A percentile compares a stretch with the other conserved stretches of the same genome.
These are phyloP conservation scores for Pantherophis alleghaniensis DNA, from an alignment of 2,797 vertebrate genomes.

Conservation along the genomic window DNA sequence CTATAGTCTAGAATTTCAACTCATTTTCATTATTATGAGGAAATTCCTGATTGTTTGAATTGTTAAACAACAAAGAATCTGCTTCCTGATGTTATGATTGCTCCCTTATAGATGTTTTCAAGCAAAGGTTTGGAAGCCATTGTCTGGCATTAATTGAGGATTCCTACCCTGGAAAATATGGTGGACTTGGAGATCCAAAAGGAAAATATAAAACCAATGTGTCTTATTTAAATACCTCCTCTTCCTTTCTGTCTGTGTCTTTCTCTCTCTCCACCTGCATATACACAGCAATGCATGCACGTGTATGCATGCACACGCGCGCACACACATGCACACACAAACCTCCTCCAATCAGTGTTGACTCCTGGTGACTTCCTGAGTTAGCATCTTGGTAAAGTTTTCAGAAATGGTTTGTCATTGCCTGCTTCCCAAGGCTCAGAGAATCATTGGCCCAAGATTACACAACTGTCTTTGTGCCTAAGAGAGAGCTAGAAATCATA, in stretches of 20 bases:
- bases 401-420: background rate
- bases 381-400: background rate
- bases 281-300: no score
- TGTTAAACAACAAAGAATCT: background rate
- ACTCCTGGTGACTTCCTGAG: background rate
- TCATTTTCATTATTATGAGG: background rate
- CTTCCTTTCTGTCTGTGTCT: no score
- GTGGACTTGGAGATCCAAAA: background rate
- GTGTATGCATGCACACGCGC: no score
- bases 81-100: background rate
- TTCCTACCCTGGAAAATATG: background rate
- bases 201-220: background rate
- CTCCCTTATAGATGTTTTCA: background rate
- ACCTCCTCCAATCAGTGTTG: background rate
- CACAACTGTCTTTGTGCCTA: background rate
- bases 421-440: background rate
- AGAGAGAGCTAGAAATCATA: background rate
- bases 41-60: background rate
- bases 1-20: background rate
- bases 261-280: no score
- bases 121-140: background rate
- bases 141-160: background rate
- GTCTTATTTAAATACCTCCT: no score
- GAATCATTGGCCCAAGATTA: background rate
- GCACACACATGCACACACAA: background rate